These are phyloP conservation scores for Microtus ochrogaster DNA, from an alignment of 2,113 vertebrate genomes.

Conservation along the genomic window DNA sequence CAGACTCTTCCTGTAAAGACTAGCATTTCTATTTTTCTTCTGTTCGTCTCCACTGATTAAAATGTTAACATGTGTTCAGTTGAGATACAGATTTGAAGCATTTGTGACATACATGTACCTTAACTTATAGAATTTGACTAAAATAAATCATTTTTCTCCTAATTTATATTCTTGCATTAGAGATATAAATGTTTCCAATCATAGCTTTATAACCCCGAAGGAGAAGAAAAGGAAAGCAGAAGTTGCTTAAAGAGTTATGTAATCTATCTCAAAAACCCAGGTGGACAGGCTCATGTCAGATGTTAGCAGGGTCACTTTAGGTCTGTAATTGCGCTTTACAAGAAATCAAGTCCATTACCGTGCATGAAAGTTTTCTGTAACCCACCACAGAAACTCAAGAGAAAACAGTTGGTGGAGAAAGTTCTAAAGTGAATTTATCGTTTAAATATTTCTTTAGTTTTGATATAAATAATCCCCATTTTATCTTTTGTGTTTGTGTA, in stretches of 20 bases:
- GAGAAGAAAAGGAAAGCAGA: constrained; percentile 8
- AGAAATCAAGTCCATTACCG: background rate
- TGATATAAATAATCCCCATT: constrained; percentile 5
- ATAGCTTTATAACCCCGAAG: constrained; percentile 30
- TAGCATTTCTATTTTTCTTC: background rate
- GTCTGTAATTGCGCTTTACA: constrained; percentile 28
- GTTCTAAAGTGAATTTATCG: constrained; percentile 22
- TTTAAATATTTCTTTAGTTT: constrained; percentile 43
- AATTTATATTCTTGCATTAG: constrained; percentile 40
- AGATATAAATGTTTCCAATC: constrained; percentile 26
- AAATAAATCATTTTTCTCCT: constrained; percentile 34
- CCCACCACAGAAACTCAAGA: constrained; percentile 36
- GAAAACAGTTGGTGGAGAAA: background rate
- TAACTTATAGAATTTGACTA: constrained; percentile 34
- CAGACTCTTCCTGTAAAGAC: background rate
- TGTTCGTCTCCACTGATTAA: constrained; percentile 20
- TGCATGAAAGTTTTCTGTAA: constrained; percentile 25
- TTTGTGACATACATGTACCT: background rate
- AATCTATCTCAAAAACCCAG: constrained; percentile 17
- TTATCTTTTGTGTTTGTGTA: background rate
- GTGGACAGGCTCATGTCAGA: background rate
- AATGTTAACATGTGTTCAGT: constrained; percentile 21
- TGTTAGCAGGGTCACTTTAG: background rate
- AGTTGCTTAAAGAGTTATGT: constrained; percentile 6
- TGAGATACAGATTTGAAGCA: constrained; percentile 36